Evolutionary conservation across 2,888 invertebrate species (phyloP).

Genomic region (Odontocolon sp.): DNA sequence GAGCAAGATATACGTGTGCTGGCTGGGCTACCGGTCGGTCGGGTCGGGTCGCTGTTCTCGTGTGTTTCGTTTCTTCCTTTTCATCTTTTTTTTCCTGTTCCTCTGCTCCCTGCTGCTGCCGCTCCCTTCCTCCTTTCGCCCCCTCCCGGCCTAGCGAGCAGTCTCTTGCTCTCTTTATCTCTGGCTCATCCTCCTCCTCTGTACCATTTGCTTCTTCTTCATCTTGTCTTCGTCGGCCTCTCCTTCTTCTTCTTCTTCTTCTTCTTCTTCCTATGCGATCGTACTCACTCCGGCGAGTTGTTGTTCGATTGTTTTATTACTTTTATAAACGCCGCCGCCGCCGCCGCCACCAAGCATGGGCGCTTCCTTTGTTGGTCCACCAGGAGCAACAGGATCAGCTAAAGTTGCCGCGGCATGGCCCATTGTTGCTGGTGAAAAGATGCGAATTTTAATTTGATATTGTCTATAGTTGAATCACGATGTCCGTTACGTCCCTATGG

Average conservation of each 20-base stretch:
- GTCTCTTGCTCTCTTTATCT: conserved; percentile 56
- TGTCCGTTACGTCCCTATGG: conserved; percentile 39
- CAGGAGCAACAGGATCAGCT: conserved; percentile 22
- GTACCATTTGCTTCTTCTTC: conserved; percentile 47
- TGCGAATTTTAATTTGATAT: conserved; percentile 76
- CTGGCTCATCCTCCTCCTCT: conserved; percentile 60
- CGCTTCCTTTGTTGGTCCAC: conserved; percentile 73
- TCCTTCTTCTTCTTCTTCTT: conserved; percentile 39
- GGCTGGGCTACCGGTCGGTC: conserved; percentile 78
- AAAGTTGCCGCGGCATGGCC: conserved; percentile 51
- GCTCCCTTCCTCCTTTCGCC: conserved; percentile 49
- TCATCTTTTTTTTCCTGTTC: conserved; percentile 58
- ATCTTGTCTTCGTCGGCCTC: conserved; percentile 32
- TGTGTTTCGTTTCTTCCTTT: conserved; percentile 70
- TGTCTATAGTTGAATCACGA: conserved; percentile 61
- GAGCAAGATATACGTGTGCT: conserved; percentile 77
- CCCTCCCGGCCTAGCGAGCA: conserved; percentile 40
- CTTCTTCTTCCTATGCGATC: conserved; percentile 55
- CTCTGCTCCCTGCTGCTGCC: conserved; percentile 61
- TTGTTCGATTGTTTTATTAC: conserved; percentile 77
- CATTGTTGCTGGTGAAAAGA: conserved; percentile 74
- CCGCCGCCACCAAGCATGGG: conserved; percentile 58
- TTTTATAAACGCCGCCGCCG: conserved; percentile 74
- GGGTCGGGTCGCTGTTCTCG: conserved; percentile 79
- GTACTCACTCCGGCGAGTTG: conserved; percentile 69